These are phyloP conservation scores for Apolygus lucorum DNA, from an alignment of 1,140 invertebrate genomes.

Conservation along the genomic window DNA sequence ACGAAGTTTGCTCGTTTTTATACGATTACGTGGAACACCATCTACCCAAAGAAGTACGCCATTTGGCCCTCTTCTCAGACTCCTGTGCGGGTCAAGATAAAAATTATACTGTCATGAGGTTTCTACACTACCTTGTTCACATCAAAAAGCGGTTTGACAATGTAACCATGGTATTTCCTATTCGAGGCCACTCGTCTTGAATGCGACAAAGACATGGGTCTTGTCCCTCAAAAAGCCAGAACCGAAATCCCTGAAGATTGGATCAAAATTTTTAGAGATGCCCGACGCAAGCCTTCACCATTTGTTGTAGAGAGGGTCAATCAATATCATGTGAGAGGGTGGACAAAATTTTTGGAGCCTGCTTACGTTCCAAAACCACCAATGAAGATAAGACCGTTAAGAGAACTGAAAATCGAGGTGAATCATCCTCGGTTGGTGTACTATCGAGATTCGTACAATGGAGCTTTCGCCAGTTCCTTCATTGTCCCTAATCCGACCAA, in stretches of 20 bases:
- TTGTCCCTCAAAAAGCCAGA: constrained; percentile 27
- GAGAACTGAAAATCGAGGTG: no score
- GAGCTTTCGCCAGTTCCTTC: no score
- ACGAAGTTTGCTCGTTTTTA: constrained; percentile 29
- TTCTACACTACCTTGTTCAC: constrained; percentile 30
- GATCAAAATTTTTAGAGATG: constrained; percentile 8
- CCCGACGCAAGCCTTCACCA: neutral
- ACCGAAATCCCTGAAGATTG: constrained; percentile 27
- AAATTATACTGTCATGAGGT: constrained; percentile 26
- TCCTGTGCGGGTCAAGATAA: constrained; percentile 31
- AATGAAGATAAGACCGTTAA: no score
- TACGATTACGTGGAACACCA: constrained; percentile 24
- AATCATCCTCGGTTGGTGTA: no score
- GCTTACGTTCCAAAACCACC: no score
- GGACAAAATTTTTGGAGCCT: no score
- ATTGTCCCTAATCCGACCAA: no score
- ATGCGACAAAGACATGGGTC: constrained; percentile 29
- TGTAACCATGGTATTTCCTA: constrained; percentile 29
- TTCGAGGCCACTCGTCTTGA: constrained; percentile 31
- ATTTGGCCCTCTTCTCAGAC: constrained; percentile 30
- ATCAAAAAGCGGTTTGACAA: constrained; percentile 23
- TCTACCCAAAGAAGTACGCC: constrained; percentile 15
- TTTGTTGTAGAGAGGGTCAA: neutral
- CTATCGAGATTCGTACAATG: no score
- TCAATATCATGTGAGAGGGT: no score